Evolutionary conservation across 2,888 invertebrate genomes (phyloP).

Genomic region (Conomelus anceps): DNA sequence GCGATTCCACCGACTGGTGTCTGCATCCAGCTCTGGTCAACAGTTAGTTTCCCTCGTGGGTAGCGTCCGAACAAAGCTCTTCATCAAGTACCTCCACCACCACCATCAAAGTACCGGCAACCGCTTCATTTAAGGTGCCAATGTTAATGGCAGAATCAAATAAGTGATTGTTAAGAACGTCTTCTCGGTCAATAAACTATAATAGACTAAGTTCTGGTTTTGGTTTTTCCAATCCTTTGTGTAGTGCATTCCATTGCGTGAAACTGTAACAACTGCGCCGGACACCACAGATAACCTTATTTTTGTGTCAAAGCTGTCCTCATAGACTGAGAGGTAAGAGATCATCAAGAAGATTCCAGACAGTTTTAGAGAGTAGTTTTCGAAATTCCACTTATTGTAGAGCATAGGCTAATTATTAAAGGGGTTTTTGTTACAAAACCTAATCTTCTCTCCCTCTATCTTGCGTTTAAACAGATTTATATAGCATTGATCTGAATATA

Average conservation of each 20-base stretch:
- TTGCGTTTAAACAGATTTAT: too few species aligned
- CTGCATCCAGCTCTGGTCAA: background rate
- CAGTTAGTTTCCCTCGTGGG: background rate
- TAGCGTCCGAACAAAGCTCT: background rate
- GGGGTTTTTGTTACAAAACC: too few species aligned
- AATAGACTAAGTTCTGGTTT: background rate
- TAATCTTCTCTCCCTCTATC: too few species aligned
- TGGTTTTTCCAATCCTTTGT: background rate
- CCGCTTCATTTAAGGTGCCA: background rate
- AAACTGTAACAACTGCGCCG: too few species aligned
- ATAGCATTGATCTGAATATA: too few species aligned
- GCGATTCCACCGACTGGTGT: background rate
- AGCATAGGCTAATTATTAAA: too few species aligned
- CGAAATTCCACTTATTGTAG: too few species aligned
- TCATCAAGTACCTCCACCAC: background rate
- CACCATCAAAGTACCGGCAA: background rate
- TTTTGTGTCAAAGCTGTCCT: background rate
- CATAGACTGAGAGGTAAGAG: background rate
- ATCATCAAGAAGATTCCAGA: background rate
- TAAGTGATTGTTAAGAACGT: background rate
- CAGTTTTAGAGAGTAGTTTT: background rate
- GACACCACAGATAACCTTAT: background rate
- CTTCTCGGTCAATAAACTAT: background rate
- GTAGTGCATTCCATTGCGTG: background rate
- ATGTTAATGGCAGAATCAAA: background rate